Base-by-base conservation (phyloP, 2,888 invertebrate species). In the Molorchus minor region DNA sequence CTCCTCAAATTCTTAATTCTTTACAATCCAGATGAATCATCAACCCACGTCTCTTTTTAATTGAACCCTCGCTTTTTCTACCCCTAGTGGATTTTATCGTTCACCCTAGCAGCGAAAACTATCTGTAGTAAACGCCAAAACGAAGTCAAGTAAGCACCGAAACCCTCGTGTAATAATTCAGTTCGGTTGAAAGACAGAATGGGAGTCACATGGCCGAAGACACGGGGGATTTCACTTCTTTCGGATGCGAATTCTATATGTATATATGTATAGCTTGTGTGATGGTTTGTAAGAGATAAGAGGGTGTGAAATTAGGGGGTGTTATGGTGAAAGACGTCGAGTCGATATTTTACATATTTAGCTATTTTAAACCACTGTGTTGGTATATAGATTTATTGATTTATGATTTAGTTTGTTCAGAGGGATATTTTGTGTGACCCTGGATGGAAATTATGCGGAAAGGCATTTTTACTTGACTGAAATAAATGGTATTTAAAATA, bases 101-200 rank as follows among this genome's bases (percentile, higher is more conserved):
- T 56, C 58, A 60, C 58, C 55, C 60, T 43, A 43, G 46, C 52
- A 49, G 38, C 40, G 46, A 46, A 15, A 57, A 45, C 54, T 45
- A 41, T 52, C 56, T 58, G 47, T 56, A 49, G 49, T 38, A 20
- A 5, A n/a, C n/a, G n/a, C n/a, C n/a, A n/a, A 33, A 38, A 29
- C 25, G 30, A 30, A 52, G 58, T 54, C 52, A 57, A 52, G 54
- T 59, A 59, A 62, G 56, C 38, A 53, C 43, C 29, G 45, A 54
- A 53, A 49, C 65, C 65, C 65, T 61, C 41, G 49, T 35, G 51
- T 51, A 56, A 65, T 65, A 62, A 65, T 57, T 62, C 53, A 61
- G 62, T 44, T 53, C 38, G 44, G 47, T 25, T 49, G 62, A 56
- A 43, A 61, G 59, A 65, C 59, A 59, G 59, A 65, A 65, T 61